Evolutionary conservation across 2,797 vertebrate genomes (phyloP).

Genomic region (Rhabdophis nuchalis): DNA sequence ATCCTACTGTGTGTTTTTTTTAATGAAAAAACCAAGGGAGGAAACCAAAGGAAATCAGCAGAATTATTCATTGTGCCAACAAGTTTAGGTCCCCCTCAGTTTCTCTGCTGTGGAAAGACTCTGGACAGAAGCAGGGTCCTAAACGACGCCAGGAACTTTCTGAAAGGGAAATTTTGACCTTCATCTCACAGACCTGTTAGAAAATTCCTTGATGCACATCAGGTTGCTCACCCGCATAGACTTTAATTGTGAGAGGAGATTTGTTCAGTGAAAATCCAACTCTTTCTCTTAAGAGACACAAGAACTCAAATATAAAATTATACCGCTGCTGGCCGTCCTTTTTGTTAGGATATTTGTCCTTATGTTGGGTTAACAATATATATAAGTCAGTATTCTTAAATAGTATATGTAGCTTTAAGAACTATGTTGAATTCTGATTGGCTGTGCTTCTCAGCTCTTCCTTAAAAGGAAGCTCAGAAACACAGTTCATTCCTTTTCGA

Average conservation of each 20-base stretch:
- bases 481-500: no score
- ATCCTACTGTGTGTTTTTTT: not conserved
- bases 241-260: not conserved
- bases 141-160: not conserved
- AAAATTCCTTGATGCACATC: not conserved
- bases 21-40: not conserved
- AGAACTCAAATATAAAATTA: not conserved
- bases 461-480: no score
- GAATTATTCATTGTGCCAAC: not conserved
- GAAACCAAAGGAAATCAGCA: not conserved
- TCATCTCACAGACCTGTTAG: not conserved
- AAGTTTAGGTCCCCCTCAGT: not conserved
- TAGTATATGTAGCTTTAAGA: no score
- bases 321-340: not conserved
- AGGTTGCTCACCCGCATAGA: not conserved
- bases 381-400: no score
- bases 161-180: not conserved
- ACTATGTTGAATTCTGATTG: no score
- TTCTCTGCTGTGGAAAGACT: not conserved
- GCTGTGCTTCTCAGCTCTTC: no score
- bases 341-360: no score
- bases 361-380: no score
- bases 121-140: not conserved
- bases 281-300: not conserved
- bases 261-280: not conserved